These are phyloP conservation scores for Scotopteryx bipunctaria DNA, from an alignment of 2,888 invertebrate genomes.

Conservation along the genomic window DNA sequence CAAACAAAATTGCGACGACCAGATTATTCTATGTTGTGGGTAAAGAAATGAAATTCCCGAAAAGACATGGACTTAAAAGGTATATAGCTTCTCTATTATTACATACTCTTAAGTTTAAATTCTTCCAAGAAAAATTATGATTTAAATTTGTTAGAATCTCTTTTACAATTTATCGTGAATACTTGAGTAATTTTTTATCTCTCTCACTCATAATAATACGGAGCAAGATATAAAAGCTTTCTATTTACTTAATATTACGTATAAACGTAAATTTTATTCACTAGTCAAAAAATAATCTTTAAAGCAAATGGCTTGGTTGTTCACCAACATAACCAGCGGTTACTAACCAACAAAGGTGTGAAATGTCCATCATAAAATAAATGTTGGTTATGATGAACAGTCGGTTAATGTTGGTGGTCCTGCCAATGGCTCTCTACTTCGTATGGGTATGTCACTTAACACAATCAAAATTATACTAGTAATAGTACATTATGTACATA, in stretches of 20 bases:
- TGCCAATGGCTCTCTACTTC: too few relatives aligned
- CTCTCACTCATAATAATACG: constrained; percentile 37
- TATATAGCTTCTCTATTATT: neutral
- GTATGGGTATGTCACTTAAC: too few relatives aligned
- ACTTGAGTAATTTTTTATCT: constrained; percentile 32
- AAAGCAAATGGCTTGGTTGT: constrained; percentile 47
- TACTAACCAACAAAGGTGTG: neutral
- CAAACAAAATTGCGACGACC: neutral
- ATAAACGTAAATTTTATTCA: constrained; percentile 70
- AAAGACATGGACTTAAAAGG: too few relatives aligned
- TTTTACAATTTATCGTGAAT: constrained; percentile 9
- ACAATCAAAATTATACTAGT: too few relatives aligned
- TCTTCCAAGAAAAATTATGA: neutral
- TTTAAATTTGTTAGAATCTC: constrained; percentile 21
- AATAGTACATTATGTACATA: too few relatives aligned
- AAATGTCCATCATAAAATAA: too few relatives aligned
- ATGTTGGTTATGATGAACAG: too few relatives aligned
- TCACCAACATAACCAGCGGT: constrained; percentile 3
- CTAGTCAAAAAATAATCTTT: constrained; percentile 77
- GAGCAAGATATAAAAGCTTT: constrained; percentile 54
- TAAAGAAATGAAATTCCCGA: too few relatives aligned
- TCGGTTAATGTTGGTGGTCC: too few relatives aligned
- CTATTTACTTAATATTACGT: constrained; percentile 60
- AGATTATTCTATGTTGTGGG: too few relatives aligned
- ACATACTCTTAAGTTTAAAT: too few relatives aligned